Evolutionary conservation across 2,797 vertebrate genomes (phyloP).

Genomic region (Poeciliopsis paucimaculata): DNA sequence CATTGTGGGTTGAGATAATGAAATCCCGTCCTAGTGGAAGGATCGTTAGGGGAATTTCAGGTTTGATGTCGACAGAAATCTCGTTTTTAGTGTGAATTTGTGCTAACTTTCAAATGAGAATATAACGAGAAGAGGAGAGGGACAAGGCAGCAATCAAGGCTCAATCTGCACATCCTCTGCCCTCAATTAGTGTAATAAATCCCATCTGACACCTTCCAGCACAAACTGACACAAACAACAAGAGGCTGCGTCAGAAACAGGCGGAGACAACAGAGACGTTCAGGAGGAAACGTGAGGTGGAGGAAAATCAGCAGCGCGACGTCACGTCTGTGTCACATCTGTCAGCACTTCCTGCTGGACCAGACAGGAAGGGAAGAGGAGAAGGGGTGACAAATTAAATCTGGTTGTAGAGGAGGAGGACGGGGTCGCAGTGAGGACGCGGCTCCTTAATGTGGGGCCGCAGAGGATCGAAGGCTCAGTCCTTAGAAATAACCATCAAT

Average conservation of each 20-base stretch:
- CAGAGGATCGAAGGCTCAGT: neutral
- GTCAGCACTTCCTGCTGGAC: conserved; percentile 38
- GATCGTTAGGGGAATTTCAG: conserved; percentile 23
- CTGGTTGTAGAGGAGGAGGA: too few species aligned
- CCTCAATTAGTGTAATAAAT: conserved; percentile 70
- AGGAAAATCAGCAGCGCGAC: conserved; percentile 39
- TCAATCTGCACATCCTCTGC: conserved; percentile 63
- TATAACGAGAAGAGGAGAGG: conserved; percentile 34
- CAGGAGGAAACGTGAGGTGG: conserved; percentile 4
- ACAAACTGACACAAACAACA: conserved; percentile 42
- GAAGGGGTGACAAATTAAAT: neutral
- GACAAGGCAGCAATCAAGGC: conserved; percentile 57
- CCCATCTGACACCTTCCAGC: conserved; percentile 44
- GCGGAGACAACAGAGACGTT: conserved; percentile 2
- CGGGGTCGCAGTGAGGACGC: neutral
- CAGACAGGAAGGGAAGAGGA: conserved; percentile 13
- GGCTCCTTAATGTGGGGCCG: neutral
- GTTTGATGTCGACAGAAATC: conserved; percentile 44
- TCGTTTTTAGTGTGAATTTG: conserved; percentile 29
- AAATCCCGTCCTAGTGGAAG: conserved; percentile 49
- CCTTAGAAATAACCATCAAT: neutral
- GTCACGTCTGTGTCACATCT: conserved; percentile 62
- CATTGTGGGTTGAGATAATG: conserved; percentile 47
- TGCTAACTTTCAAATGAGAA: conserved; percentile 6
- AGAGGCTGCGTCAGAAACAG: neutral